Percentiles rank a stretch among this genome's conserved stretches.
phyloP scores from a whole-genome alignment of 2,888 invertebrate species.

The Phymatocera aterrima region DNA sequence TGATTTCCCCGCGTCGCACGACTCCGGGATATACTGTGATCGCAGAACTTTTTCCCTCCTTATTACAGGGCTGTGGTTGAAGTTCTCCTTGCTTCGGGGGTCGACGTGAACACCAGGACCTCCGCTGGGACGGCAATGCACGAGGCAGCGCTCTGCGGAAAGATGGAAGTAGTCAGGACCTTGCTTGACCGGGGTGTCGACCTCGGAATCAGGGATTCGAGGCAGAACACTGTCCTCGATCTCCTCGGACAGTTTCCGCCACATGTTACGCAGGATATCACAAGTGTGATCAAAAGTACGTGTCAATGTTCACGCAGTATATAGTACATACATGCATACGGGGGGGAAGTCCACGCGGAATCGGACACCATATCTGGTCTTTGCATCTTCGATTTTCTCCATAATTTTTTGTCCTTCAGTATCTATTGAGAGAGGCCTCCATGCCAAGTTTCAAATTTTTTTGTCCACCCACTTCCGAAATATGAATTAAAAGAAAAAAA shows the following conservation, averaged over 20 bases:
- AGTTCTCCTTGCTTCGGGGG: conserved; percentile 88
- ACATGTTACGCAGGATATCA: conserved; percentile 91
- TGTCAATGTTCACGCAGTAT: too few species aligned
- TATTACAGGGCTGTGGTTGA: conserved; percentile 85
- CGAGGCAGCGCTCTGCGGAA: conserved; percentile 94
- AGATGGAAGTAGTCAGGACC: conserved; percentile 90
- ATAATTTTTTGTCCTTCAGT: too few species aligned
- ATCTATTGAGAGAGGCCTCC: too few species aligned
- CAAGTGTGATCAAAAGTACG: conserved; percentile 89
- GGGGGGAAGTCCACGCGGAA: too few species aligned
- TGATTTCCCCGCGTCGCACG: too few species aligned
- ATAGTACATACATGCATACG: too few species aligned
- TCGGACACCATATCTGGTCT: background rate
- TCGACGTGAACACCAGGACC: conserved; percentile 91
- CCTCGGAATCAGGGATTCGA: conserved; percentile 85
- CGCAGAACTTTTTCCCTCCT: background rate
- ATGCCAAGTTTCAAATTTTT: too few species aligned
- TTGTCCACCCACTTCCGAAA: background rate
- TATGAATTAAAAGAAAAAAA: too few species aligned
- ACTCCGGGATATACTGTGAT: too few species aligned
- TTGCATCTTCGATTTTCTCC: too few species aligned
- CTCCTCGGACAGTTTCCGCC: conserved; percentile 92
- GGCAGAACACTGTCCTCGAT: conserved; percentile 90
- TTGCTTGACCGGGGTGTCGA: conserved; percentile 90
- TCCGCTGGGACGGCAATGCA: conserved; percentile 93